phyloP scores from a whole-genome alignment of 92 coral and sea anemone species.

The Heliopora coerulea region DNA sequence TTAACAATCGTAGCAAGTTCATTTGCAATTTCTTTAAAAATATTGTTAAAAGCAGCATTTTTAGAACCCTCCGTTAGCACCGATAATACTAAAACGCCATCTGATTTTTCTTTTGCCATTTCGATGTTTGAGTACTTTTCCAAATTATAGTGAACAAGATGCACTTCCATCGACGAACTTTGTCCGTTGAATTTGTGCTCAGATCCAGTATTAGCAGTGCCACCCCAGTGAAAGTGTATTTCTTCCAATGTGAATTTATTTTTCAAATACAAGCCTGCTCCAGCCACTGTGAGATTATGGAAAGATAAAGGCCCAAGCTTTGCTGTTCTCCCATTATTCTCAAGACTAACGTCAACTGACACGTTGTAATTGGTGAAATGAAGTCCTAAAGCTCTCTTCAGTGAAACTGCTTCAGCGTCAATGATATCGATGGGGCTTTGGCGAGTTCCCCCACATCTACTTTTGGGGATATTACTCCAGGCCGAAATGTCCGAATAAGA shows the following conservation, averaged over 20 bases:
- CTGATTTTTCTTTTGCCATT: constrained; percentile 43
- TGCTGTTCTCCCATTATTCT: constrained; percentile 80
- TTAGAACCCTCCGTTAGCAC: constrained; percentile 51
- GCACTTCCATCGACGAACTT: constrained; percentile 78
- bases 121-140: constrained; percentile 49
- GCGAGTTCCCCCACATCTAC: constrained; percentile 60
- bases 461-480: constrained; percentile 63
- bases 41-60: constrained; percentile 44
- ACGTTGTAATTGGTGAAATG: constrained; percentile 42
- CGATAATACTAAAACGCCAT: constrained; percentile 64
- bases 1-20: constrained; percentile 39
- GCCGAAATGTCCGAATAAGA: constrained; percentile 17
- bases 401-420: constrained; percentile 54
- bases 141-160: constrained; percentile 68
- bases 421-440: constrained; percentile 84
- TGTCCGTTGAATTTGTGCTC: constrained; percentile 74
- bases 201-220: constrained; percentile 62
- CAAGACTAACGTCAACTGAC: constrained; percentile 48
- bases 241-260: constrained; percentile 51
- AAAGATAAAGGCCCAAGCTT: constrained; percentile 45
- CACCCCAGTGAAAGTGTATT: constrained; percentile 87
- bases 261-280: constrained; percentile 51
- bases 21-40: constrained; percentile 48
- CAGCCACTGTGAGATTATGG: constrained; percentile 50
- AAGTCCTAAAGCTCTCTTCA: constrained; percentile 51